Percentiles rank a stretch among this genome's conserved stretches.
Evolutionary conservation across 2,888 invertebrate species (phyloP).

Genomic region (Ecliptopera silaceata): DNA sequence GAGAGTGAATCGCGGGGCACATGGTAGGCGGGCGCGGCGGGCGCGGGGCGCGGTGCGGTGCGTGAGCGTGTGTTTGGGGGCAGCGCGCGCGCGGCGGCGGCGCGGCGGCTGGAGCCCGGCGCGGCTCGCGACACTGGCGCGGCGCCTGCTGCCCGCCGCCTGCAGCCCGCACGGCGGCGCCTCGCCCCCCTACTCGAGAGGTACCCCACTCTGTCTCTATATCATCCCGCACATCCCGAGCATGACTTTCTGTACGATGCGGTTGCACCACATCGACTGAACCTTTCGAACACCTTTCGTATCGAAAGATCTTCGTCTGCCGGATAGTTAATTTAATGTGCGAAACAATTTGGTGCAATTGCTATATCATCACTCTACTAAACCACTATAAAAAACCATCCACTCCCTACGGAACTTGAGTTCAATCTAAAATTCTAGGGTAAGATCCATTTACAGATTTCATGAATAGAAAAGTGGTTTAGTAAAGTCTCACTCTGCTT

Average conservation of each 20-base stretch:
- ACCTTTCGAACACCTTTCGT: neutral
- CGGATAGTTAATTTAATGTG: too few species aligned
- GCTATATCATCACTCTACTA: slow-evolving; percentile 19
- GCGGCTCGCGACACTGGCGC: slow-evolving; percentile 78
- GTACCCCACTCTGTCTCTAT: slow-evolving; percentile 60
- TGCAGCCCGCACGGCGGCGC: slow-evolving; percentile 88
- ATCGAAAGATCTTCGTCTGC: too few species aligned
- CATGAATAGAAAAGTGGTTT: slow-evolving; percentile 29
- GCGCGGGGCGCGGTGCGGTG: slow-evolving; percentile 57
- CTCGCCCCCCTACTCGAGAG: slow-evolving; percentile 87
- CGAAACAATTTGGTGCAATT: slow-evolving; percentile 17
- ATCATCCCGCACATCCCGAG: slow-evolving; percentile 31
- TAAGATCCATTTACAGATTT: too few species aligned
- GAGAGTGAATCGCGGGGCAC: slow-evolving; percentile 59
- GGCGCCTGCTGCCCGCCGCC: slow-evolving; percentile 87
- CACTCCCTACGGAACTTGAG: too few species aligned
- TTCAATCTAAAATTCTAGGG: too few species aligned
- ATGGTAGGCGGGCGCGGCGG: slow-evolving; percentile 49
- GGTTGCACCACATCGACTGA: slow-evolving; percentile 13
- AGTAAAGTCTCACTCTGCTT: slow-evolving; percentile 38
- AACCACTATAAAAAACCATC: neutral
- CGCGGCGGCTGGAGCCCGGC: slow-evolving; percentile 65
- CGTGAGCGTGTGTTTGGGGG: slow-evolving; percentile 76
- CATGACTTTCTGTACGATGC: slow-evolving; percentile 21
- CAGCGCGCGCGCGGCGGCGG: slow-evolving; percentile 64